A percentile compares a stretch with the other conserved stretches of the same genome.
These are phyloP conservation scores for Odontesthes bonariensis DNA, from an alignment of 2,113 vertebrate genomes.

Conservation along the genomic window DNA sequence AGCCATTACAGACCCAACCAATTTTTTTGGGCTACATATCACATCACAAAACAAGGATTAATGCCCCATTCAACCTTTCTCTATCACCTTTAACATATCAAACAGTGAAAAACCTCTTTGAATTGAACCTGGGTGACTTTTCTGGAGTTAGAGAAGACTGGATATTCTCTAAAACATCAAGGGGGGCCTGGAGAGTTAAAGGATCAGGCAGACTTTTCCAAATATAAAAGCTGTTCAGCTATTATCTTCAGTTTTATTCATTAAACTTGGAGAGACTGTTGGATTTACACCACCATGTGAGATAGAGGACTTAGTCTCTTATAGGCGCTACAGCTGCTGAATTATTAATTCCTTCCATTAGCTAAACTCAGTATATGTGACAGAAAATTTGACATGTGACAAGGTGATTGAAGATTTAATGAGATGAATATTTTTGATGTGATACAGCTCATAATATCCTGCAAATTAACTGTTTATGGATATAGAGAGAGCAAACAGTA, in stretches of 20 bases:
- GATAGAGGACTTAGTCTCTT: conserved; percentile 42
- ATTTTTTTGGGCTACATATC: no score
- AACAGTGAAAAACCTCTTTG: conserved; percentile 22
- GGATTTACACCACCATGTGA: conserved; percentile 47
- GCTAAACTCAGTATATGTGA: background rate
- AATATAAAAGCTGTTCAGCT: conserved; percentile 49
- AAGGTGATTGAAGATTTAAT: conserved; percentile 39
- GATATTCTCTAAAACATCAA: conserved; percentile 17
- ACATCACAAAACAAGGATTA: no score
- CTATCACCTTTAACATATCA: no score
- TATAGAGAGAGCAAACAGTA: background rate
- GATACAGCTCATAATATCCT: conserved; percentile 9
- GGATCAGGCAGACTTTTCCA: conserved; percentile 35
- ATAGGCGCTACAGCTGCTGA: conserved; percentile 51
- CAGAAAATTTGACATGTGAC: conserved; percentile 26
- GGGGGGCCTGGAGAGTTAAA: conserved; percentile 25
- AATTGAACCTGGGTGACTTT: conserved; percentile 3
- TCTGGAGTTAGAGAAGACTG: conserved; percentile 3
- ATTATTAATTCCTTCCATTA: conserved; percentile 69
- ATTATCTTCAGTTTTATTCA: conserved; percentile 53
- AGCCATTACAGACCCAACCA: no score
- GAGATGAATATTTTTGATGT: conserved; percentile 20
- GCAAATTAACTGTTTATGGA: background rate
- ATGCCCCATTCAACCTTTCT: no score
- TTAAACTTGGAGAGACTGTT: conserved; percentile 39